Evolutionary conservation across 64 coral and sea anemone genomes (phyloP).

Genomic region (Dendronephthya gigantea): DNA sequence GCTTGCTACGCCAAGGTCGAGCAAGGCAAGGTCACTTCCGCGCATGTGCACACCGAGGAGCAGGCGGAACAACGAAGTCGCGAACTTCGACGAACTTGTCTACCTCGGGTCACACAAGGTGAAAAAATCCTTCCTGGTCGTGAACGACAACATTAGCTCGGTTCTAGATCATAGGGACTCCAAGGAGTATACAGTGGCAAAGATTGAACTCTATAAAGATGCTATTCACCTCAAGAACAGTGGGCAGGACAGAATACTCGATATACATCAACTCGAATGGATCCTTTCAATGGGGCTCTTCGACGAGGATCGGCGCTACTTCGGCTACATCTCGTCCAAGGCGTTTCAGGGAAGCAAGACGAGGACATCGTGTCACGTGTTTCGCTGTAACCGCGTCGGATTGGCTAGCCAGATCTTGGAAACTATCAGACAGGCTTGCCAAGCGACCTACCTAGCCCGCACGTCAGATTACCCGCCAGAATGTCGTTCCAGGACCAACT

Average conservation of each 20-base stretch:
- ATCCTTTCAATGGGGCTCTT: slow-evolving; percentile 79
- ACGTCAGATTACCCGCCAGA: slow-evolving; percentile 47
- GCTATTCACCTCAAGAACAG: slow-evolving; percentile 55
- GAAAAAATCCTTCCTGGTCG: slow-evolving; percentile 61
- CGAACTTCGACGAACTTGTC: not conserved
- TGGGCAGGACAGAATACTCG: slow-evolving; percentile 12
- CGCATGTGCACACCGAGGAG: not conserved
- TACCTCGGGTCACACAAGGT: slow-evolving; percentile 73
- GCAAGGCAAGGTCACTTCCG: not conserved
- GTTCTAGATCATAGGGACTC: slow-evolving; percentile 57
- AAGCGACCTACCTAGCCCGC: slow-evolving; percentile 50
- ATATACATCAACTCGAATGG: slow-evolving; percentile 58
- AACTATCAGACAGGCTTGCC: slow-evolving; percentile 60
- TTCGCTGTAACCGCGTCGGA: slow-evolving; percentile 75
- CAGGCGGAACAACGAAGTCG: not conserved
- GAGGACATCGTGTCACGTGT: slow-evolving; percentile 82
- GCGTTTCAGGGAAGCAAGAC: slow-evolving; percentile 85
- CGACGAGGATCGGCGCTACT: slow-evolving; percentile 63
- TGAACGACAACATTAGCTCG: slow-evolving; percentile 65
- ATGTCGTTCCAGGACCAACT: slow-evolving; percentile 20
- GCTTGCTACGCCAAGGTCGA: not conserved
- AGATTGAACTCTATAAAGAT: slow-evolving; percentile 39
- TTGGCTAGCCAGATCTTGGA: slow-evolving; percentile 58
- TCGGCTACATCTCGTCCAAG: slow-evolving; percentile 77
- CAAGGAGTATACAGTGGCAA: slow-evolving; percentile 57